Conservation (phyloP, 2,113 vertebrate genomes). For the Dicerorhinus sumatrensis region DNA sequence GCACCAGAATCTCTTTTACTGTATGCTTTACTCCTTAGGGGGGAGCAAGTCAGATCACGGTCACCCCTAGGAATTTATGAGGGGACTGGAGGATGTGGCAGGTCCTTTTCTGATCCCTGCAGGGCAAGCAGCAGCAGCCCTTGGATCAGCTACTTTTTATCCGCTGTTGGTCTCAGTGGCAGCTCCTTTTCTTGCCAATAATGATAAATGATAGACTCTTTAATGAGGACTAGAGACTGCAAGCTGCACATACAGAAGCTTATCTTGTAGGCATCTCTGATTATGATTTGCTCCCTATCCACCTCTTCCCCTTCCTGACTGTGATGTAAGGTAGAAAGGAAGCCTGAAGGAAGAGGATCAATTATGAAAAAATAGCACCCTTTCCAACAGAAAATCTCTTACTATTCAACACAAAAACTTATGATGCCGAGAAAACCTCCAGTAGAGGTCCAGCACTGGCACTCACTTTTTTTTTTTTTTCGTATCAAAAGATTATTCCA, state of each 20-base stretch:
- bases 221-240: constrained; percentile 26
- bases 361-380: not conserved
- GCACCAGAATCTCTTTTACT: not conserved
- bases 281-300: constrained; percentile 11
- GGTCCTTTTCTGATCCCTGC: constrained; percentile 66
- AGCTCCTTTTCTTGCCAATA: constrained; percentile 67
- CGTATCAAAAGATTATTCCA: not conserved
- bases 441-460: not conserved
- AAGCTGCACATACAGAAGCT: not conserved
- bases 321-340: not conserved
- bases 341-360: not conserved
- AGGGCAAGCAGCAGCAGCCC: constrained; percentile 62
- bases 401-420: not conserved
- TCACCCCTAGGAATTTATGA: constrained; percentile 37
- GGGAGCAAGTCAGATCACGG: not conserved
- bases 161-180: constrained; percentile 60
- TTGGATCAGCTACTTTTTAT: constrained; percentile 58
- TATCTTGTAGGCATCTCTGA: constrained; percentile 17
- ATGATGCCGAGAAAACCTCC: not conserved
- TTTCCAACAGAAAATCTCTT: not conserved
- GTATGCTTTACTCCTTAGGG: not conserved
- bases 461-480: not conserved
- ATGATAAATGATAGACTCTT: constrained; percentile 50
- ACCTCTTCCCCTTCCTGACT: not conserved
- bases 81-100: not conserved